A percentile compares a stretch with the other conserved stretches of the same genome.
Evolutionary conservation across 2,797 vertebrate genomes (phyloP).

Genomic region (Helostoma temminkii): DNA sequence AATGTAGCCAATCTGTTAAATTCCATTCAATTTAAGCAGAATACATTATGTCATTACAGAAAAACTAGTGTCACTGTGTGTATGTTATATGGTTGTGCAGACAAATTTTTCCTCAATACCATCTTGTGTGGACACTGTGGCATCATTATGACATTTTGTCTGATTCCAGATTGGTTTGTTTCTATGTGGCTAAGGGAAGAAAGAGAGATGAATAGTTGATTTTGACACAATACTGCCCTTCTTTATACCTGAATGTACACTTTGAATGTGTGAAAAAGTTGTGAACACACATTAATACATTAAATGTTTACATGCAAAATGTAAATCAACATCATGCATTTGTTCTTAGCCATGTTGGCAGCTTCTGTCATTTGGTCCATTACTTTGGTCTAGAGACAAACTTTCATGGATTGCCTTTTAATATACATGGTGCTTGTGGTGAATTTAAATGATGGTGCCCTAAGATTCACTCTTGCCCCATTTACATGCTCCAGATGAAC

Average conservation of each 20-base stretch:
- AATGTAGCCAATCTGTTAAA: no score
- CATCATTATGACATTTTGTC: neutral
- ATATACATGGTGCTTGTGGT: neutral
- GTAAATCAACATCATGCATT: no score
- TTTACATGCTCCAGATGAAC: no score
- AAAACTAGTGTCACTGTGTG: neutral
- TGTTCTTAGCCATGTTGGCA: neutral
- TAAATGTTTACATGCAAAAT: no score
- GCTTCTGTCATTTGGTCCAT: neutral
- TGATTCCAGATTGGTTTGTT: no score
- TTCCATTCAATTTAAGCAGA: neutral
- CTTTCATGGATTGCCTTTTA: neutral
- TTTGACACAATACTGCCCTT: no score
- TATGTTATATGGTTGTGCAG: neutral
- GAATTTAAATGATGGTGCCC: neutral
- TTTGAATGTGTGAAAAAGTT: no score
- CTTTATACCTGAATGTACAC: no score
- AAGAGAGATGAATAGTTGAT: no score
- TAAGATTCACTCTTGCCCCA: neutral
- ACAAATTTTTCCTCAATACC: neutral
- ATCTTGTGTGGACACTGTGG: neutral
- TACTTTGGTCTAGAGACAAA: neutral
- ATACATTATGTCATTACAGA: no score
- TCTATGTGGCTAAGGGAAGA: no score
- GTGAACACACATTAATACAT: no score